Percentiles rank a stretch among this genome's conserved stretches.
phyloP scores from a whole-genome alignment of 2,888 invertebrate species.

The Leptopilina syphax region DNA sequence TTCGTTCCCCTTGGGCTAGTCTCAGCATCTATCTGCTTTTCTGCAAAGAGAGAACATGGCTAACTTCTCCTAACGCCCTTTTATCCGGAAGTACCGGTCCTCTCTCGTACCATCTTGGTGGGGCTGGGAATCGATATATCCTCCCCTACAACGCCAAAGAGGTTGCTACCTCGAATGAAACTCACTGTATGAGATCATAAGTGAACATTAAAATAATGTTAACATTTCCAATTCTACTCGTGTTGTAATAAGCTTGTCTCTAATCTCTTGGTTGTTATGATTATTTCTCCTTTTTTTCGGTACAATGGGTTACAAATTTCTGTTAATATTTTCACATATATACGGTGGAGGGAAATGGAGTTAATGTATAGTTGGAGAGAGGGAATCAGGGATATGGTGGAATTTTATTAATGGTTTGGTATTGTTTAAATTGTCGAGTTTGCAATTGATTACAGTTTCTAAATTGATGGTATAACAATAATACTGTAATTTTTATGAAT shows the following conservation, averaged over 20 bases:
- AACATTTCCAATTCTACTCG: background rate
- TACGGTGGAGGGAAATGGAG: too few species aligned
- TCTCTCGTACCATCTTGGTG: slow-evolving; percentile 44
- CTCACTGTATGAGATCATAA: slow-evolving; percentile 11
- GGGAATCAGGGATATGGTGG: too few species aligned
- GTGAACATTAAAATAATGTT: slow-evolving; percentile 17
- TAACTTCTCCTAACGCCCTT: slow-evolving; percentile 65
- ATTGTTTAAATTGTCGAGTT: too few species aligned
- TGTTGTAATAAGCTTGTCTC: background rate
- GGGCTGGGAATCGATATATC: slow-evolving; percentile 69
- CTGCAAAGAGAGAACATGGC: slow-evolving; percentile 30
- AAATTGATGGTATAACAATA: too few species aligned
- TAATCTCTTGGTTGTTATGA: background rate
- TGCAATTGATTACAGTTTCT: too few species aligned
- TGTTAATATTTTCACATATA: too few species aligned
- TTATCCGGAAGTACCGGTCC: slow-evolving; percentile 65
- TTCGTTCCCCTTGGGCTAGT: slow-evolving; percentile 14
- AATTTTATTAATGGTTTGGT: too few species aligned
- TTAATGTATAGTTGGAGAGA: too few species aligned
- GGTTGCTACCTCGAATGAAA: slow-evolving; percentile 59
- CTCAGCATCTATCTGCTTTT: slow-evolving; percentile 29
- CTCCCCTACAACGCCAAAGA: slow-evolving; percentile 68
- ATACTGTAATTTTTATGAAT: too few species aligned
- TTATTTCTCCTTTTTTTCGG: background rate
- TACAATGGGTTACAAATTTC: too few species aligned